Percentiles rank a stretch among this genome's conserved stretches.
Evolutionary conservation across 2,888 invertebrate species (phyloP).

Genomic region (Scaptomyza caliginosa): DNA sequence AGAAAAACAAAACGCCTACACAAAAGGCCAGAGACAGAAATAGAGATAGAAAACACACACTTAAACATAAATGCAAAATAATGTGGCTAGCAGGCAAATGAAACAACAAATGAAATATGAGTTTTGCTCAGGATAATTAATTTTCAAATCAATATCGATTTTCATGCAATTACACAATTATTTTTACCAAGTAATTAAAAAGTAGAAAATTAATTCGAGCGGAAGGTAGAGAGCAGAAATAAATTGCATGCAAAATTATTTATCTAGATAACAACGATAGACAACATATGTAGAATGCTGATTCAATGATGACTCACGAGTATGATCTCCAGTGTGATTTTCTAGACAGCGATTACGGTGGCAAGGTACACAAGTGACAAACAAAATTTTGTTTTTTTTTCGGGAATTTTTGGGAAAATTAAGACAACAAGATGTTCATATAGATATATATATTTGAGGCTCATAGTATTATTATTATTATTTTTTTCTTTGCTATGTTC

Average conservation of each 20-base stretch:
- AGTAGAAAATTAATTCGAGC: not conserved
- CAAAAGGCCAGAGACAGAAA: slow-evolving; percentile 1
- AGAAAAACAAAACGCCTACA: not conserved
- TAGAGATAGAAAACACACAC: not conserved
- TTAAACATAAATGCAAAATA: not conserved
- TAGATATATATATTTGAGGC: slow-evolving; percentile 13
- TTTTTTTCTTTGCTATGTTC: slow-evolving; percentile 64
- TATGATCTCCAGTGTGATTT: slow-evolving; percentile 73
- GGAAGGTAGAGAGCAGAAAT: not conserved
- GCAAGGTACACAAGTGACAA: slow-evolving; percentile 49
- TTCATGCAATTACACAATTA: not conserved
- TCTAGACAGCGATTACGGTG: slow-evolving; percentile 70
- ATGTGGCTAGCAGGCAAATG: slow-evolving; percentile 11
- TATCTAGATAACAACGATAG: not conserved
- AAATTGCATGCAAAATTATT: slow-evolving; percentile 23
- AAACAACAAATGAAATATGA: slow-evolving; percentile 15
- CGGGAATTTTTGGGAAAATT: slow-evolving; percentile 31
- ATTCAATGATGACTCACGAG: slow-evolving; percentile 70
- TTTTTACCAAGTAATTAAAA: not conserved
- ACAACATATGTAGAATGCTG: slow-evolving; percentile 28
- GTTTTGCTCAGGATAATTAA: not conserved
- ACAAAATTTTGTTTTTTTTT: slow-evolving; percentile 22
- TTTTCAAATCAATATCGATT: not conserved
- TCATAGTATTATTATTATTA: slow-evolving; percentile 14
- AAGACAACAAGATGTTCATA: slow-evolving; percentile 34